These are phyloP conservation scores for Subanguina moxae DNA, from an alignment of 1,140 invertebrate species.

Conservation along the genomic window DNA sequence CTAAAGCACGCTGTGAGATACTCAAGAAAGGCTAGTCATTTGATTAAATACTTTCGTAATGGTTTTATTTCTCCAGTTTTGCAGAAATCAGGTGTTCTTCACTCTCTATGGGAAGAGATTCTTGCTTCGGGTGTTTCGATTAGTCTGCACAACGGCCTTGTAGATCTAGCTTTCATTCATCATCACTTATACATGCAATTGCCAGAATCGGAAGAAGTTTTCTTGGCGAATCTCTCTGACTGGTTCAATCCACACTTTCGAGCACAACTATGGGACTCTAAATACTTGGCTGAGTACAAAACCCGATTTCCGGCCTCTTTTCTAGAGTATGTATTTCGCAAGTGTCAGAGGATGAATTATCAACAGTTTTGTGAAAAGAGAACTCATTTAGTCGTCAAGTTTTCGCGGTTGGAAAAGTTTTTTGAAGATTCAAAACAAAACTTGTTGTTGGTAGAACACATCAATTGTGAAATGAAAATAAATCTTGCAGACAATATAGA, in stretches of 20 bases:
- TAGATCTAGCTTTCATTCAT: constrained; percentile 45
- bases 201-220: constrained; percentile 27
- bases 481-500: neutral
- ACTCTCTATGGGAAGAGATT: constrained; percentile 36
- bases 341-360: constrained; percentile 40
- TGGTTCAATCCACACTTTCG: constrained; percentile 20
- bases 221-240: constrained; percentile 36
- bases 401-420: constrained; percentile 19
- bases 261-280: constrained; percentile 29
- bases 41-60: no score
- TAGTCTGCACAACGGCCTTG: constrained; percentile 44
- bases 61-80: neutral
- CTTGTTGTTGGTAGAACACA: neutral
- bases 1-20: constrained; percentile 26
- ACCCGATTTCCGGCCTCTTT: constrained; percentile 27
- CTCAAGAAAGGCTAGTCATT: constrained; percentile 11
- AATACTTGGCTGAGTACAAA: constrained; percentile 38
- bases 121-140: constrained; percentile 32
- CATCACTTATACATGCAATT: constrained; percentile 44
- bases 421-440: neutral
- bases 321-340: constrained; percentile 50
- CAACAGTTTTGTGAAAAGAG: constrained; percentile 6
- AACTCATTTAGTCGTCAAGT: constrained; percentile 30
- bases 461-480: constrained; percentile 9
- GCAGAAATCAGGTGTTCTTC: constrained; percentile 1